A percentile compares a stretch with the other conserved stretches of the same genome.
Evolutionary conservation across 35 echinoderm and acorn worm genomes (phyloP).

Genomic region (Ophioderma brevispina): DNA sequence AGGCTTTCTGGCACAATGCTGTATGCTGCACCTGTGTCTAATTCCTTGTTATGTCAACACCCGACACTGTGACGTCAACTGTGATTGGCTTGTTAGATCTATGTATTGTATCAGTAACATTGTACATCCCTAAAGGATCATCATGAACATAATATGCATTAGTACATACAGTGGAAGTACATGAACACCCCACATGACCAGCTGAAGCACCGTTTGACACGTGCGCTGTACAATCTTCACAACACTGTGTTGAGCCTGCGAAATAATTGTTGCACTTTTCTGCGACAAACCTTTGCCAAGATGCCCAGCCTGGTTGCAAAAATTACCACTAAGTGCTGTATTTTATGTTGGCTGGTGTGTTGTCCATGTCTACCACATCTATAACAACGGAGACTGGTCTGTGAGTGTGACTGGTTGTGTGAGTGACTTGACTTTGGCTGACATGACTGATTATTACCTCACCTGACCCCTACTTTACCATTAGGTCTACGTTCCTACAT

Average conservation of each 20-base stretch:
- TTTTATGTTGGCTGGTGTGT: background rate
- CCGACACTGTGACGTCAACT: background rate
- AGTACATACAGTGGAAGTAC: background rate
- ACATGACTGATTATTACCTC: background rate
- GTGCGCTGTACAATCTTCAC: background rate
- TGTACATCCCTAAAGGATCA: too few relatives aligned
- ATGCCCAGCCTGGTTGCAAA: background rate
- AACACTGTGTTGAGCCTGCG: background rate
- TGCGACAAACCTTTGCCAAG: constrained; percentile 10
- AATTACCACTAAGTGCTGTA: background rate
- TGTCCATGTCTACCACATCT: background rate
- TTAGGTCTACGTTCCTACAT: background rate
- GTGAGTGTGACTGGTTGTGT: background rate
- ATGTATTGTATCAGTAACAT: background rate
- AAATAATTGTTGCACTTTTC: background rate
- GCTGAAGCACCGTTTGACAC: too few relatives aligned
- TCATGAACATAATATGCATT: background rate
- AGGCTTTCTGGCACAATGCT: background rate
- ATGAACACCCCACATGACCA: too few relatives aligned
- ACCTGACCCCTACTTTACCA: background rate
- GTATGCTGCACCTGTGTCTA: background rate
- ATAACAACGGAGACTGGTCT: background rate
- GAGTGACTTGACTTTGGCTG: background rate
- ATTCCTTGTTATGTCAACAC: background rate
- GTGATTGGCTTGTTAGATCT: background rate